Conservation (phyloP, 1,140 invertebrate genomes). For the Brachionus calyciflorus region DNA sequence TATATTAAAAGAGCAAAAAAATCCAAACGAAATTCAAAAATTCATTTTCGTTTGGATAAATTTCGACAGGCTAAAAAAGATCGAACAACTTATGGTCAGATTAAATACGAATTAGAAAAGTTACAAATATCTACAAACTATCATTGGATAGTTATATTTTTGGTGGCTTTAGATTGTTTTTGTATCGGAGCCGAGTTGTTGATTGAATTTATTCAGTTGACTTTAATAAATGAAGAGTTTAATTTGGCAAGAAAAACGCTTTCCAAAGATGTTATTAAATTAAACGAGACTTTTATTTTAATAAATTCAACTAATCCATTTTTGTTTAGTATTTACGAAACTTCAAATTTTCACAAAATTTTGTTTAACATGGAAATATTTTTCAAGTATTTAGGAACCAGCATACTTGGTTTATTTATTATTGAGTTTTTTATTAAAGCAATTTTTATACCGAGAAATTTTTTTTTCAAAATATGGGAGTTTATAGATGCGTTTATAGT, state of each 20-base stretch:
- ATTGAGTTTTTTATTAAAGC: conserved; percentile 25
- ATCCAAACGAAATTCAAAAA: conserved; percentile 12
- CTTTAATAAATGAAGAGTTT: conserved; percentile 4
- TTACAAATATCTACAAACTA: neutral
- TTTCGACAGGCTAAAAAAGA: neutral
- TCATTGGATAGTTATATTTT: conserved; percentile 4
- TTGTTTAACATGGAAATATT: neutral
- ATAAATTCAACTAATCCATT: neutral
- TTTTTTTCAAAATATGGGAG: conserved; percentile 31
- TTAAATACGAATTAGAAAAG: conserved; percentile 8
- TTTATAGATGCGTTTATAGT: conserved; percentile 27
- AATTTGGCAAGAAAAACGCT: neutral
- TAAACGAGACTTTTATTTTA: neutral
- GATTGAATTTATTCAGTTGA: neutral
- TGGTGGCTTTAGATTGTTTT: conserved; percentile 16
- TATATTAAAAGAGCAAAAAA: conserved; percentile 6
- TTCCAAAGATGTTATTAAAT: neutral
- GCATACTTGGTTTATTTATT: conserved; percentile 5
- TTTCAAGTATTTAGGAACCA: conserved; percentile 10
- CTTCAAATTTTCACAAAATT: neutral
- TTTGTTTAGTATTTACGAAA: neutral
- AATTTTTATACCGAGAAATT: conserved; percentile 34
- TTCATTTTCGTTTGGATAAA: neutral
- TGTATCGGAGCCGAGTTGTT: conserved; percentile 3
- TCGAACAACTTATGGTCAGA: neutral